phyloP scores from a whole-genome alignment of 2,797 vertebrate species.

The Sebastiscus tertius region DNA sequence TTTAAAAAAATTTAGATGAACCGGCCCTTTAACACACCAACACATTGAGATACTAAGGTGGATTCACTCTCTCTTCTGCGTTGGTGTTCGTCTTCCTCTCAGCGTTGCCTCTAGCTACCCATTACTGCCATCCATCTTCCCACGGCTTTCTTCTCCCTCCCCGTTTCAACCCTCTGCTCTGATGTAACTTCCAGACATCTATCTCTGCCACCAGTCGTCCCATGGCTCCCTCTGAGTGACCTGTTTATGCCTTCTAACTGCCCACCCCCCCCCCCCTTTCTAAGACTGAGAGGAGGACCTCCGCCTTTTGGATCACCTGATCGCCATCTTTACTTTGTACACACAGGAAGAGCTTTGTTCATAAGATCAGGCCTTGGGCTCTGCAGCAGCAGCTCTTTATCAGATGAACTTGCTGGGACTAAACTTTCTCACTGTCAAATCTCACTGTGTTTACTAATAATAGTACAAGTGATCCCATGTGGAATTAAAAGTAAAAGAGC shows the following conservation, averaged over 20 bases:
- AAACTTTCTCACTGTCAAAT: not conserved
- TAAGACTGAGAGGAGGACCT: constrained; percentile 13
- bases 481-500: not conserved
- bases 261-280: not conserved
- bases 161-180: constrained; percentile 33
- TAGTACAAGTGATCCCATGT: not conserved
- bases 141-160: constrained; percentile 15
- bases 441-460: constrained; percentile 4
- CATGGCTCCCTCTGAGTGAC: constrained; percentile 28
- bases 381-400: constrained; percentile 34
- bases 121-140: constrained; percentile 39
- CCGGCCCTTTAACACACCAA: not conserved
- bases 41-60: not conserved
- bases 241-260: constrained; percentile 11
- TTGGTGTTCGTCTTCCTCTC: constrained; percentile 27
- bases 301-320: constrained; percentile 54
- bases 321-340: constrained; percentile 40
- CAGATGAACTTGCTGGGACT: constrained; percentile 27
- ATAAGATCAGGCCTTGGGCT: constrained; percentile 16
- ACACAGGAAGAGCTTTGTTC: constrained; percentile 65
- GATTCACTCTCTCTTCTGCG: constrained; percentile 6
- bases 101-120: constrained; percentile 21
- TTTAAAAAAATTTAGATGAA: not conserved
- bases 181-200: constrained; percentile 48
- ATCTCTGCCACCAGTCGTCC: constrained; percentile 38